phyloP scores from a whole-genome alignment of 2,797 vertebrate species.

The Sus cebifrons region DNA sequence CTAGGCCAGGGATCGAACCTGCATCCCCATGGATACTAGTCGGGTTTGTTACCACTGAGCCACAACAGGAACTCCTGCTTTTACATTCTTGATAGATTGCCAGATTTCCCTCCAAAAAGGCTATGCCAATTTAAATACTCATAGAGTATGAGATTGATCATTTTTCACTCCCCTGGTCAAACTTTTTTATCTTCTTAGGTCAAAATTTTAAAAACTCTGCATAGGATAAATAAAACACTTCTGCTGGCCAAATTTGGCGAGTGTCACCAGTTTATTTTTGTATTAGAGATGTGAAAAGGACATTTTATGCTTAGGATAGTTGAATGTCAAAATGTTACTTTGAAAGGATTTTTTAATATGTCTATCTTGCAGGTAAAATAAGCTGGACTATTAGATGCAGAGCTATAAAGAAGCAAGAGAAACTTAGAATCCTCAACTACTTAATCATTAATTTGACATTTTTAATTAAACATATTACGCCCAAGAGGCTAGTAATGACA shows the following conservation, averaged over 20 bases:
- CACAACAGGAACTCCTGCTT: background rate
- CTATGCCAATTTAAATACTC: background rate
- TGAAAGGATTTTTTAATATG: conserved; percentile 1
- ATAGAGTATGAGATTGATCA: background rate
- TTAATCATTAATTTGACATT: conserved; percentile 16
- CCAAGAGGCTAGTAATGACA: background rate
- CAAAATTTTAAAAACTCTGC: background rate
- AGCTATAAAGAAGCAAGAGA: conserved; percentile 19
- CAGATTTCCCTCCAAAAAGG: background rate
- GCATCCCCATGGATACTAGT: no score
- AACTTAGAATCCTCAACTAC: conserved; percentile 52
- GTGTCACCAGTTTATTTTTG: background rate
- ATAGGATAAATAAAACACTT: background rate
- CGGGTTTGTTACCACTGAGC: no score
- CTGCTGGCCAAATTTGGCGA: background rate
- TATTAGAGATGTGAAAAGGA: background rate
- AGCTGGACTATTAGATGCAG: background rate
- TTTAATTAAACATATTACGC: conserved; percentile 40
- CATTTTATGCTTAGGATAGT: conserved; percentile 19
- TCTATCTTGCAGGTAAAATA: conserved; percentile 28
- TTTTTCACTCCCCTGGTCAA: background rate
- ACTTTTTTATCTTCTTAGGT: background rate
- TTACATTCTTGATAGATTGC: conserved; percentile 23
- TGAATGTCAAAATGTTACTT: background rate
- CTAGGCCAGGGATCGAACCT: no score